These are phyloP conservation scores for Ormyrus nitidulus DNA, from an alignment of 2,888 invertebrate genomes.

Conservation along the genomic window DNA sequence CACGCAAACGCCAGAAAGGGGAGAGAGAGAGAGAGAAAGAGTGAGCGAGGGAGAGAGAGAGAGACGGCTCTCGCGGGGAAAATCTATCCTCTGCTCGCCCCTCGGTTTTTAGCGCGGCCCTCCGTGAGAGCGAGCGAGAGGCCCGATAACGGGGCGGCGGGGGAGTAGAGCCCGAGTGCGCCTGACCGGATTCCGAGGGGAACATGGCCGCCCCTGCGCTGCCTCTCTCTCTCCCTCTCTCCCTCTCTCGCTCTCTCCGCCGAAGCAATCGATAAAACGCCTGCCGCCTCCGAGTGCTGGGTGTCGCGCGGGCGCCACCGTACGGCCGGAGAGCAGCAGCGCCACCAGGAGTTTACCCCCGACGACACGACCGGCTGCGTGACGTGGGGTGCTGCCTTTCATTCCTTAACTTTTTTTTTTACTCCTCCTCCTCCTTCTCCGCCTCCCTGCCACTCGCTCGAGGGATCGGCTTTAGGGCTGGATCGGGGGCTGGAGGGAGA, in stretches of 20 bases:
- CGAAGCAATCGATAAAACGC: constrained; percentile 53
- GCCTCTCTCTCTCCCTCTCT: no score
- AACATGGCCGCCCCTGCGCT: constrained; percentile 57
- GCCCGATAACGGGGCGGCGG: neutral
- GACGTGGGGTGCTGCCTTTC: no score
- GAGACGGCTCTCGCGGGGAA: neutral
- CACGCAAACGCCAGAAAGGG: neutral
- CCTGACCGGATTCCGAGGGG: constrained; percentile 57
- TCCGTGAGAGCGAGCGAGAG: constrained; percentile 8
- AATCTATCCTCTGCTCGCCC: neutral
- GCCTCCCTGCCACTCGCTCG: no score
- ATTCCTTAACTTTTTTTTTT: no score
- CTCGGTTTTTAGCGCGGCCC: neutral
- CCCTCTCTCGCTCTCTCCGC: neutral
- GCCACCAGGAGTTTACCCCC: neutral
- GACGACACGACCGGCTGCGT: no score
- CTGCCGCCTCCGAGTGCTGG: constrained; percentile 23
- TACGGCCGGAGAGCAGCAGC: neutral
- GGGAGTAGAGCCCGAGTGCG: constrained; percentile 53
- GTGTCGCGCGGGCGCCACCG: constrained; percentile 24
- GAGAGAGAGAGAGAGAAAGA: neutral
- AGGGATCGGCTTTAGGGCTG: no score
- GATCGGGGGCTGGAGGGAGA: no score
- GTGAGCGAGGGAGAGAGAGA: neutral
- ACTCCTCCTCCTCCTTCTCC: no score